Evolutionary conservation across 2,113 vertebrate species (phyloP).

Genomic region (Sarotherodon lohbergeri): DNA sequence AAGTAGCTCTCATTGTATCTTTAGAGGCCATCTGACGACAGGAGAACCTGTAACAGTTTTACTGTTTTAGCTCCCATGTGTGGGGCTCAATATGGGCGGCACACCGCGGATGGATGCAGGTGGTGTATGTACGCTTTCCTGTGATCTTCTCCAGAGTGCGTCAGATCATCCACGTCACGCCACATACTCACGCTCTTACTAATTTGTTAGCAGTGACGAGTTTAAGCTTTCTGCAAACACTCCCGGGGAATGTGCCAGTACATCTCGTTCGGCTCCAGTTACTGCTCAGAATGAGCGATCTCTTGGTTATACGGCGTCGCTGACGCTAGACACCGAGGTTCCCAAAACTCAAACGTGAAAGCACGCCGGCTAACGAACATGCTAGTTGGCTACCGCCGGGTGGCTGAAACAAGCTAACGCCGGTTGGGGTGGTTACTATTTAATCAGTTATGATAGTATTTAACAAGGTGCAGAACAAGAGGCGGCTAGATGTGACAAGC

Average conservation of each 20-base stretch:
- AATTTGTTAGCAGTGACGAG: neutral
- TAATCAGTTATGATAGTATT: neutral
- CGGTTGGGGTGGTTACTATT: neutral
- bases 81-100: neutral
- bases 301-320: neutral
- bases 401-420: constrained; percentile 9
- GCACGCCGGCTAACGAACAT: neutral
- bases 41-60: neutral
- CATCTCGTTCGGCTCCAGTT: neutral
- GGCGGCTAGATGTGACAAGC: neutral
- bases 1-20: neutral
- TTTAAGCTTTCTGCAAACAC: neutral
- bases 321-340: neutral
- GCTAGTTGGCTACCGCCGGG: neutral
- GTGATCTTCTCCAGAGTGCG: neutral
- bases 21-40: neutral
- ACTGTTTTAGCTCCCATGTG: fast-evolving
- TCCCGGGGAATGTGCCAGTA: neutral
- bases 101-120: neutral
- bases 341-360: neutral
- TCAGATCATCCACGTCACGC: constrained; percentile 43
- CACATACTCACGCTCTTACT: neutral
- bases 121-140: neutral
- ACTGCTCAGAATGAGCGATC: neutral
- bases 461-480: neutral